Conservation (phyloP, 1,140 invertebrate genomes). For the Ladona fulva region DNA sequence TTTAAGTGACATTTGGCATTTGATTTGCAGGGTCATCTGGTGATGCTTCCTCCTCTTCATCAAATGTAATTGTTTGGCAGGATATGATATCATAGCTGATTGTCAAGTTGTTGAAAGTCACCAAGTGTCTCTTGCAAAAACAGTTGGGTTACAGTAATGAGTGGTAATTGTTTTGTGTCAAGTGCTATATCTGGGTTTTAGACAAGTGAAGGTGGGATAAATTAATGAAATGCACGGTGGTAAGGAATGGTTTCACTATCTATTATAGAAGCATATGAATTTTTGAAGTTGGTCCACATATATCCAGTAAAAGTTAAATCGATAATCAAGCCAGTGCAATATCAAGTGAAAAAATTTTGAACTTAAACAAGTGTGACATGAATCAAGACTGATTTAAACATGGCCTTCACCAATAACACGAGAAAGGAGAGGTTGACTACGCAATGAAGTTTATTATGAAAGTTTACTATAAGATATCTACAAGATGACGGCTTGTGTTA, state of each 20-base stretch:
- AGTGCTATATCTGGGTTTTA: background rate
- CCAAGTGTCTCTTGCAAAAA: slow-evolving; percentile 15
- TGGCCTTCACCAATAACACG: background rate
- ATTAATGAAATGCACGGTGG: background rate
- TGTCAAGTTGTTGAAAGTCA: slow-evolving; percentile 12
- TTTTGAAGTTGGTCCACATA: background rate
- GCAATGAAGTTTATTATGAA: background rate
- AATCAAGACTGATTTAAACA: background rate
- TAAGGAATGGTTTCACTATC: slow-evolving; percentile 5
- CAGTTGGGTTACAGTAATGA: background rate
- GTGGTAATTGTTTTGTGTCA: slow-evolving; percentile 1
- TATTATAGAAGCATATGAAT: background rate
- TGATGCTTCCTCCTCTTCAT: slow-evolving; percentile 38
- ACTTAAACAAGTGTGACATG: background rate
- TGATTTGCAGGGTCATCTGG: slow-evolving; percentile 27
- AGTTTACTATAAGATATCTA: background rate
- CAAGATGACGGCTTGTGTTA: background rate
- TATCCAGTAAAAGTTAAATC: background rate
- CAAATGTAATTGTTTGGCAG: slow-evolving; percentile 42
- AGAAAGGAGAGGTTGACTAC: background rate
- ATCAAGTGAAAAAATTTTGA: background rate
- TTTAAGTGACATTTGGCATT: background rate
- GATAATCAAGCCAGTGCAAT: slow-evolving; percentile 3
- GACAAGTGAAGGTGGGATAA: background rate
- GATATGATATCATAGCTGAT: slow-evolving; percentile 42